A percentile compares a stretch with the other conserved stretches of the same genome.
Conservation (phyloP, 2,888 invertebrate genomes). For the Plagodis dolabraria region DNA sequence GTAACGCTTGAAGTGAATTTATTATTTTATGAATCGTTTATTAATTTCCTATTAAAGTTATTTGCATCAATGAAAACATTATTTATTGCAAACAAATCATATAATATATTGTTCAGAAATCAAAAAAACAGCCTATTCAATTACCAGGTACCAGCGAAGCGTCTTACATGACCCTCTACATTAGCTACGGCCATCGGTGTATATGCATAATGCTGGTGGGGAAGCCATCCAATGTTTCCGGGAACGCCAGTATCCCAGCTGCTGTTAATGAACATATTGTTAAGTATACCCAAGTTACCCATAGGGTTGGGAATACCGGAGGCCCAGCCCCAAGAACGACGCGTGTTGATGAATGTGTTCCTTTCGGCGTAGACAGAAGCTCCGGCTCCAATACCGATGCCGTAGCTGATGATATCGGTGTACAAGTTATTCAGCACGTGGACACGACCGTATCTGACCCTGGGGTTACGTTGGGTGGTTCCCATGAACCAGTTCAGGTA, state of each 20-base stretch:
- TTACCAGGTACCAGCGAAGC: neutral
- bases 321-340: neutral
- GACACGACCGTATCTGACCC: constrained; percentile 20
- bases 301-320: neutral
- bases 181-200: neutral
- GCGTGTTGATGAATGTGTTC: constrained; percentile 9
- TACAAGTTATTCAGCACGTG: constrained; percentile 27
- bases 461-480: constrained; percentile 19
- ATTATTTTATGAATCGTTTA: too few relatives aligned
- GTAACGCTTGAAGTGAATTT: too few relatives aligned
- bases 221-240: neutral
- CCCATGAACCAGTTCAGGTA: constrained; percentile 22
- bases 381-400: constrained; percentile 7
- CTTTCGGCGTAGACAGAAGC: constrained; percentile 15
- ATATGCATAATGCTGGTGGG: neutral
- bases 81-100: too few relatives aligned
- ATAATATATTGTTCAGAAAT: too few relatives aligned
- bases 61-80: too few relatives aligned
- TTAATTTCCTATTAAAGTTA: too few relatives aligned
- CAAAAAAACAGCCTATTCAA: neutral
- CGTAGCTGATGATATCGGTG: constrained; percentile 19
- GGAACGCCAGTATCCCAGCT: neutral
- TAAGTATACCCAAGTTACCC: neutral
- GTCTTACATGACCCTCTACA: neutral
- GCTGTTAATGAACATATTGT: neutral